Evolutionary conservation across 1,140 invertebrate genomes (phyloP), one percentile per base, ranked within the genome.

Genomic region (Saxidomus purpurata): DNA sequence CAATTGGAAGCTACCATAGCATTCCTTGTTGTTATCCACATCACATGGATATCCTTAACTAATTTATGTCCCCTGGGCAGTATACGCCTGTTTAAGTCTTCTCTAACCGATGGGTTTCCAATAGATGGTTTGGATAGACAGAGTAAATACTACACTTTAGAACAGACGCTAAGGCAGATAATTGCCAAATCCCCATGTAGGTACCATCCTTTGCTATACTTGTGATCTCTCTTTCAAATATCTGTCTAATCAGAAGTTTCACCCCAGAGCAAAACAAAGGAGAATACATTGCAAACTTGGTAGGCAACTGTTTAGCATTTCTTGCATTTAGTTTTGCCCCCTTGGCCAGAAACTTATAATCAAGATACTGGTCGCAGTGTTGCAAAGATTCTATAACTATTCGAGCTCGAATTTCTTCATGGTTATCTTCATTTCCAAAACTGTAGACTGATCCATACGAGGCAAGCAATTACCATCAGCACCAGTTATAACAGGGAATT

Each of bases 391-490:
- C 74, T 34, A 34, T 25, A n/a, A 77, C 49, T 19, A 84, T 84
- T 40, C 63, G 19, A 13, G 38, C 15, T 69, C 81, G 36, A 40
- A 71, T 69, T 31, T 84, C 81, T 15, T 84, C 81, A 31, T 15
- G 22, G 22, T 40, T 25, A 43, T 84, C 43, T 67, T 59, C 31
- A 47, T 63, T 67, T 40, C 38, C 81, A 84, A 69, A 84, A 22
- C 19, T 17, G 61, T 43, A 84, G 22, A 84, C 63, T 34, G 55
- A n/a, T 43, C 81, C 59, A 67, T 43, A 49, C 22, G 81, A 84
- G 63, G 59, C 28, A 67, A 34, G 55, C 81, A 84, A 49, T 84
- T 36, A 43, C 81, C 81, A 84, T 84, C 81, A 69, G 81, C 25
- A 13, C 61, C 17, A 28, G 55, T 36, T 43, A n/a, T 40, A 47